phyloP scores from a whole-genome alignment of 2,113 vertebrate genomes.

The Catharus fuscescens region DNA sequence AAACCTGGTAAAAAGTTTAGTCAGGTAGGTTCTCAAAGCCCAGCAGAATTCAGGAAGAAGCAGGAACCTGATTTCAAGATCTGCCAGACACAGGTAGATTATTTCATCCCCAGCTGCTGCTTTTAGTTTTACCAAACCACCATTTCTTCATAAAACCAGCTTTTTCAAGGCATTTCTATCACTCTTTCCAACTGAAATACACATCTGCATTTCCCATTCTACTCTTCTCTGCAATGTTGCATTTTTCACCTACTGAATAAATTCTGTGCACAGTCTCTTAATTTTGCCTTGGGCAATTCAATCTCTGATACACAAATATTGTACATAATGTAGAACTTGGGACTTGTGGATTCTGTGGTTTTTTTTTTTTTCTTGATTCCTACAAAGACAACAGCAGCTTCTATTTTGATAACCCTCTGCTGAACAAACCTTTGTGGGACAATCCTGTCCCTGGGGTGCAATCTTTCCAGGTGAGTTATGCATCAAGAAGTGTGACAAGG shows the following conservation, averaged over 20 bases:
- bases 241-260: not conserved
- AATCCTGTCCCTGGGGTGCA: not conserved
- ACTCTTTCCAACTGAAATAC: not conserved
- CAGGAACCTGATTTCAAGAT: not conserved
- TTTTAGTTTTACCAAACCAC: not conserved
- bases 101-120: not conserved
- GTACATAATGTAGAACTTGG: constrained; percentile 21
- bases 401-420: not conserved
- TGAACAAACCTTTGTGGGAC: not conserved
- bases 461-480: not conserved
- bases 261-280: not conserved
- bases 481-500: not conserved
- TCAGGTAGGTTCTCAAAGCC: not conserved
- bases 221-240: not conserved
- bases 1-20: not conserved
- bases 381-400: not conserved
- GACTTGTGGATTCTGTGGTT: not conserved
- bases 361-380: not conserved
- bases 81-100: not conserved
- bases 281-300: not conserved
- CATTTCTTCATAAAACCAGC: not conserved
- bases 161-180: not conserved
- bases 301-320: constrained; percentile 15
- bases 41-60: not conserved
- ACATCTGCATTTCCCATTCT: not conserved